phyloP scores from a whole-genome alignment of 2,113 vertebrate genomes.

The Tachycineta bicolor region DNA sequence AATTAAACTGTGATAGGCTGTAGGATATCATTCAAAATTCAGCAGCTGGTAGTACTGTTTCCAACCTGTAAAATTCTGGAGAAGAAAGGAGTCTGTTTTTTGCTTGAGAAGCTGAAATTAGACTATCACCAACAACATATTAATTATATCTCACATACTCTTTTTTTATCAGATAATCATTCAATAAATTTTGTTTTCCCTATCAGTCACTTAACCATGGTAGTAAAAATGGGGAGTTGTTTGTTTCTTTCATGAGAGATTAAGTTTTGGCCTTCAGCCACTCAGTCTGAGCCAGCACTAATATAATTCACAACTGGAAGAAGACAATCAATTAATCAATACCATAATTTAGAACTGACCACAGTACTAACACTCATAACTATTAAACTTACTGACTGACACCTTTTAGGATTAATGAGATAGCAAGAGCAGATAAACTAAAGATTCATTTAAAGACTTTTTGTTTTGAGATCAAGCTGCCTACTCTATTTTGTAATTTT shows the following conservation, averaged over 20 bases:
- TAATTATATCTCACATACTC: not conserved
- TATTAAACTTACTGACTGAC: slow-evolving; percentile 74
- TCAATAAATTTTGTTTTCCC: slow-evolving; percentile 38
- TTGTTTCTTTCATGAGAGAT: slow-evolving; percentile 62
- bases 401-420: slow-evolving; percentile 75
- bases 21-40: not conserved
- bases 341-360: slow-evolving; percentile 79
- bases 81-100: not conserved
- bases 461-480: slow-evolving; percentile 29
- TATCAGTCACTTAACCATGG: slow-evolving; percentile 1
- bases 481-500: slow-evolving; percentile 45
- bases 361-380: slow-evolving; percentile 67
- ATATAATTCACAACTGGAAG: slow-evolving; percentile 77
- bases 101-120: not conserved
- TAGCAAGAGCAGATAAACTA: slow-evolving; percentile 59
- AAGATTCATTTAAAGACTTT: slow-evolving; percentile 65
- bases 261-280: slow-evolving; percentile 62
- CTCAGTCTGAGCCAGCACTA: slow-evolving; percentile 52
- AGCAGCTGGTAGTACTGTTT: not conserved
- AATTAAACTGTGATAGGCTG: not conserved
- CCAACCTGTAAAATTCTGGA: not conserved
- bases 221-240: slow-evolving; percentile 32
- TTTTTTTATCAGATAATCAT: slow-evolving; percentile 36
- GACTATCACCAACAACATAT: not conserved
- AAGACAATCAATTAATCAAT: slow-evolving; percentile 83